Base-by-base conservation (phyloP, 2,888 invertebrate species). In the Crossocerus cetratus region DNA sequence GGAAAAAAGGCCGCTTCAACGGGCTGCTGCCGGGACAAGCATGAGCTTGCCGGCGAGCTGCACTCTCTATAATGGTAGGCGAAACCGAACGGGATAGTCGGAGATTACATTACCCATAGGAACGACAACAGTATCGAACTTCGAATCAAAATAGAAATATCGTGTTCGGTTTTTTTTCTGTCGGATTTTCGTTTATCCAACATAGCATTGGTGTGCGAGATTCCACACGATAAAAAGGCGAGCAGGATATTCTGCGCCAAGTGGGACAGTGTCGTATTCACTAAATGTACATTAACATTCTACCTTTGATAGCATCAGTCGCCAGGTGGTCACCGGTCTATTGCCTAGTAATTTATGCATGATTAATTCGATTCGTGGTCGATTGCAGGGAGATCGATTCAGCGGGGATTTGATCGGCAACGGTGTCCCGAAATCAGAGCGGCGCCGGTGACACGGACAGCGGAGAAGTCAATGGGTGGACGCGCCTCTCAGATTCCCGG, bases 401-500 rank as follows among this genome's bases (percentile, higher is more conserved):
- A 72, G 60, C 71, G 67, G 63, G 83, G 78, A 82, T 84, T 88
- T 84, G 89, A 87, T 70, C 90, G 89, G 54, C 83, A 78, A 45
- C 49, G 16, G 83, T 78, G 70, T 86, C 87, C 32, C 88, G 89
- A 68, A 89, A 80, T 87, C 87, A 88, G 90, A 18, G 90, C 93
- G 53, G 91, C 21, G 92, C 92, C 55, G 5, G 32, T 32, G 32
- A 32, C 8, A 32, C 5, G 32, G 11, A 32, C 8, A 32, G 32
- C 11, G 8, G 32, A 32, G 32, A 32, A 80, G 67, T 74, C 80
- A 79, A 21, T 77, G 80, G 11, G 80, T 69, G 21, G 78, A 69
- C 18, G 68, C 69, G 45, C 54, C 49, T 43, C 63, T 45, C 16
- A 90, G 90, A 86, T 92, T 91, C 8, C 92, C 92, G 72, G 92